A percentile compares a stretch with the other conserved stretches of the same genome.
These are phyloP conservation scores for Pollimyrus isidori DNA, from an alignment of 2,113 vertebrate genomes.

Conservation along the genomic window DNA sequence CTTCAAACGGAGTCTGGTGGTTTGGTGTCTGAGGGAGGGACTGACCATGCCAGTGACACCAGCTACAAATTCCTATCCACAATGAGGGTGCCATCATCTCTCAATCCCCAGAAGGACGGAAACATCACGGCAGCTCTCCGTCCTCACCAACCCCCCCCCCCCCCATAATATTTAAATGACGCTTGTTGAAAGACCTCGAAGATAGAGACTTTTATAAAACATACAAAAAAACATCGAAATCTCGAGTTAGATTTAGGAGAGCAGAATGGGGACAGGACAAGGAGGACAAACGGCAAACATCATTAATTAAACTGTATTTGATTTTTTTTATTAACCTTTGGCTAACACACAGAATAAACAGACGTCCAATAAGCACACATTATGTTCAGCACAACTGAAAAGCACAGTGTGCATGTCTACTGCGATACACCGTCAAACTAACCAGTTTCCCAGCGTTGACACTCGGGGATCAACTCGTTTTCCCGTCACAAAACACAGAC, in stretches of 20 bases:
- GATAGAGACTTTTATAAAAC: background rate
- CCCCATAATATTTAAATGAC: background rate
- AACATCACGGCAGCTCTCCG: background rate
- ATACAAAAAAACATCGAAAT: background rate
- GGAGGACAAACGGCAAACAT: background rate
- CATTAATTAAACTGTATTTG: background rate
- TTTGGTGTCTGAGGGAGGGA: background rate
- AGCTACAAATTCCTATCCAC: background rate
- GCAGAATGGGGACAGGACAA: background rate
- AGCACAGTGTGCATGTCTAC: slow-evolving; percentile 36
- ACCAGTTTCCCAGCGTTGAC: slow-evolving; percentile 23
- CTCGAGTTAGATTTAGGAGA: background rate
- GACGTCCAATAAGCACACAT: slow-evolving; percentile 22
- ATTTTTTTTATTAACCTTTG: slow-evolving; percentile 30
- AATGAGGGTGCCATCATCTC: background rate
- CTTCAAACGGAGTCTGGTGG: slow-evolving; percentile 62
- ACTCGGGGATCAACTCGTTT: slow-evolving; percentile 32
- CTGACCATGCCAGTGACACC: background rate
- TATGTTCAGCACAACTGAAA: slow-evolving; percentile 51
- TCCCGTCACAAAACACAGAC: slow-evolving; percentile 13
- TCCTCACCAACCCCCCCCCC: too few species aligned
- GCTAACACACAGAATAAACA: slow-evolving; percentile 18
- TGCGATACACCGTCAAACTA: slow-evolving; percentile 33
- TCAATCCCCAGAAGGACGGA: background rate
- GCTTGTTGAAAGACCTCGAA: background rate